phyloP scores from a whole-genome alignment of 2,113 vertebrate genomes.

The Plotosus lineatus region DNA sequence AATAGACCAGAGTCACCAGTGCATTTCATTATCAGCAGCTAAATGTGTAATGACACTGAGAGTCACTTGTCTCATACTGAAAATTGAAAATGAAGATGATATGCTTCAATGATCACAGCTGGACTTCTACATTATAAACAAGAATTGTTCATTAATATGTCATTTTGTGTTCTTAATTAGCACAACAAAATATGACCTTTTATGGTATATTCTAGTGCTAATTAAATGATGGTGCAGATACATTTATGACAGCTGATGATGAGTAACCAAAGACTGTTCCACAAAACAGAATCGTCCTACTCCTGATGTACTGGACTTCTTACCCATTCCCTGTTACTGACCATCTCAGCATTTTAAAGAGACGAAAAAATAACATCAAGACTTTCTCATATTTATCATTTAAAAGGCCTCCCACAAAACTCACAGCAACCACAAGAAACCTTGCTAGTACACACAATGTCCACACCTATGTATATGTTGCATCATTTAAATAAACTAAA shows the following conservation, averaged over 20 bases:
- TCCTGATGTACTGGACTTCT: not conserved
- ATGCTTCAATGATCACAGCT: not conserved
- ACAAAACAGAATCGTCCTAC: not conserved
- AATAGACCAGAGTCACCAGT: conserved; percentile 54
- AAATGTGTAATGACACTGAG: conserved; percentile 41
- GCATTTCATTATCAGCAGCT: conserved; percentile 56
- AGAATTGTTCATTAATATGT: not conserved
- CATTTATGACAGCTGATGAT: not conserved
- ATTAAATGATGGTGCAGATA: not conserved
- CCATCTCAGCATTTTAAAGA: not conserved
- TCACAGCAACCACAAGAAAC: not conserved
- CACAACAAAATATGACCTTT: not conserved
- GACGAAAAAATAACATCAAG: not conserved
- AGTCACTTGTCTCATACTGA: conserved; percentile 50
- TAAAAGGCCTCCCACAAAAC: not conserved
- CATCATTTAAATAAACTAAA: not conserved
- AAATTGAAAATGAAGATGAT: conserved; percentile 29
- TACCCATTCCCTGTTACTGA: not conserved
- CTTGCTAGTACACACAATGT: not conserved
- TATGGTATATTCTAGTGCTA: not conserved
- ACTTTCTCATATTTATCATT: not conserved
- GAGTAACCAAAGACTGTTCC: not conserved
- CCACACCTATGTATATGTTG: not conserved
- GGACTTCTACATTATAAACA: not conserved
- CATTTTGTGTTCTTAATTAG: not conserved